phyloP scores from a whole-genome alignment of 1,140 invertebrate species.

The Diachasma alloeum region DNA sequence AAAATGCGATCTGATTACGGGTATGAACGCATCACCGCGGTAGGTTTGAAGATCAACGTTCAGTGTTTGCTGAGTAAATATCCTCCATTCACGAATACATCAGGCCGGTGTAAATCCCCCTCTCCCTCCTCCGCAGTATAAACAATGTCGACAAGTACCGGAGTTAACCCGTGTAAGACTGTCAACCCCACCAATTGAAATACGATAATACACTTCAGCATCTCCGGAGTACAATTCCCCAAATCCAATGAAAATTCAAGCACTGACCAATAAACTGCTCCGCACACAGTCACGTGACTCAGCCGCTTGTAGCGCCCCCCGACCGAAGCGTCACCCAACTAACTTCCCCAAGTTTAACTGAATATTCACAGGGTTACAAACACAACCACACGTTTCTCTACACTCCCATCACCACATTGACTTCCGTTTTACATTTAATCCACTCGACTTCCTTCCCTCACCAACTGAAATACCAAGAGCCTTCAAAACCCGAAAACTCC shows the following conservation, averaged over 20 bases:
- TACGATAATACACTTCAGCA: neutral
- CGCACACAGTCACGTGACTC: neutral
- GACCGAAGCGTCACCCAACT: neutral
- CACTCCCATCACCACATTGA: constrained; percentile 4
- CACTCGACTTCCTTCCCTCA: neutral
- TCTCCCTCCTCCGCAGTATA: neutral
- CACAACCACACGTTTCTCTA: neutral
- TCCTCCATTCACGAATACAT: constrained; percentile 14
- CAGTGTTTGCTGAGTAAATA: constrained; percentile 20
- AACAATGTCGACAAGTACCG: neutral
- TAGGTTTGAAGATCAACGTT: constrained; percentile 1
- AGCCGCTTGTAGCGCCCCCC: neutral
- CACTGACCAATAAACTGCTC: neutral
- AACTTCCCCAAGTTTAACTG: neutral
- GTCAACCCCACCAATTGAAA: neutral
- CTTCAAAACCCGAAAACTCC: neutral
- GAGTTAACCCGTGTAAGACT: neutral
- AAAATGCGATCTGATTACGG: neutral
- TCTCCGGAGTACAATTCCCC: neutral
- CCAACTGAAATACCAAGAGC: neutral
- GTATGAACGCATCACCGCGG: neutral
- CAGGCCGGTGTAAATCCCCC: neutral
- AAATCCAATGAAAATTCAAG: neutral
- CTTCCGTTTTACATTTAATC: neutral
- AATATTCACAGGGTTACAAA: neutral